Evolutionary conservation across 2,797 vertebrate species (phyloP), one percentile per base, ranked within the genome.

Genomic region (Lithobates sylvaticus): DNA sequence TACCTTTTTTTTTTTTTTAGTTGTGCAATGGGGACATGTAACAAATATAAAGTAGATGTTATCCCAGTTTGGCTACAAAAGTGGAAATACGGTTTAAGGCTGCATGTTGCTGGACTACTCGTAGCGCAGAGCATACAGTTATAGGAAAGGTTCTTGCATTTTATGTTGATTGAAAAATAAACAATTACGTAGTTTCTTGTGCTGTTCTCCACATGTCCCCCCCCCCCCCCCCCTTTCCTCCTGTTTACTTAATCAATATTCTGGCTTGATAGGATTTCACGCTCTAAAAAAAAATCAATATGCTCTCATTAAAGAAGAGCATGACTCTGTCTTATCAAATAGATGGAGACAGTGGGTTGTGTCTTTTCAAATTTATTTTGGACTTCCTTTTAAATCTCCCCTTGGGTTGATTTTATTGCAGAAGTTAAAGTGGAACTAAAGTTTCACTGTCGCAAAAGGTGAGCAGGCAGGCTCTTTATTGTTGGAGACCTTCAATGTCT

Each of bases 271-370:
- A 27, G 61, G 80, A 82, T 74, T 82, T 82, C 71, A 73, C 54
- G 39, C 80, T 82, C 54, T 10, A 1, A 74, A 82, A 81, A 81
- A 47, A 50, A 74, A 82, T 82, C 71, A 82, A 74, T 82, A 82
- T 36, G 16, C 67, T 36, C 80, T 82, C 54, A 82, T 82, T 82
- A 82, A 23, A 29, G 61, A 58, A 83, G 34, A 71, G 50, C 36
- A 39, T 75, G 65, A 74, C 70, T 39, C 27, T 83, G 67, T 81
- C 29, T 82, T 34, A 73, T 42, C 71, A 54, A 42, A 16, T n/a
- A 79, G 26, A 54, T 72, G 50, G 27, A 81, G 18, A 39, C 6
- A 54, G 27, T 44, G 9, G n/a, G 27, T 50, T 71, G 23, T 67
- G 36, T 67, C 32, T 78, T 42, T 44, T 15, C 10, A 9, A 65